Conservation (phyloP, 2,113 vertebrate genomes). For the Istiophorus platypterus region DNA sequence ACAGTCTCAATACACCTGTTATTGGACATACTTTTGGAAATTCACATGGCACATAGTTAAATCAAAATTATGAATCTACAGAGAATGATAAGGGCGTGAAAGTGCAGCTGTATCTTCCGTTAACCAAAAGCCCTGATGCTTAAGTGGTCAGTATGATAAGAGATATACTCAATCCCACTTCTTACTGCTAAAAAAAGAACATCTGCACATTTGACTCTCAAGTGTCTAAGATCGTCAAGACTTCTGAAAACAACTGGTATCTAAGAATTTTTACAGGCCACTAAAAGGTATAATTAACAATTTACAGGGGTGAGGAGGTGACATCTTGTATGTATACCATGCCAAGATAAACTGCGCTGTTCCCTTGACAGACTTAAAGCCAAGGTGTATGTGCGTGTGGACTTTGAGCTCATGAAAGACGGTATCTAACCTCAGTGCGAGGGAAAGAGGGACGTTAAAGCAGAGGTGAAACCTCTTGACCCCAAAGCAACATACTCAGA, state of each 20-base stretch:
- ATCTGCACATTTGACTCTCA: neutral
- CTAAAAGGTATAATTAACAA: constrained; percentile 22
- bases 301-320: neutral
- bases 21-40: neutral
- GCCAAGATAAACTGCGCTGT: neutral
- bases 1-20: neutral
- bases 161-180: neutral
- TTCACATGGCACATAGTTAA: neutral
- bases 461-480: neutral
- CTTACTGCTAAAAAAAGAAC: constrained; percentile 17
- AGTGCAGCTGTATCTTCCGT: neutral
- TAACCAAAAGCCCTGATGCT: neutral
- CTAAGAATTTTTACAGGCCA: constrained; percentile 6
- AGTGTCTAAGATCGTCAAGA: neutral
- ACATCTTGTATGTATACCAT: neutral
- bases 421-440: constrained; percentile 10
- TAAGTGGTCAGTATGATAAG: neutral
- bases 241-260: neutral
- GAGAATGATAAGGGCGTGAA: neutral
- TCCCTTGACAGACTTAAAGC: neutral
- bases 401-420: constrained; percentile 50
- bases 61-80: neutral
- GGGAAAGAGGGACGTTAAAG: neutral
- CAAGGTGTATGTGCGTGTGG: neutral
- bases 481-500: neutral